phyloP scores from a whole-genome alignment of 1,140 invertebrate genomes.

The Venturia canescens region DNA sequence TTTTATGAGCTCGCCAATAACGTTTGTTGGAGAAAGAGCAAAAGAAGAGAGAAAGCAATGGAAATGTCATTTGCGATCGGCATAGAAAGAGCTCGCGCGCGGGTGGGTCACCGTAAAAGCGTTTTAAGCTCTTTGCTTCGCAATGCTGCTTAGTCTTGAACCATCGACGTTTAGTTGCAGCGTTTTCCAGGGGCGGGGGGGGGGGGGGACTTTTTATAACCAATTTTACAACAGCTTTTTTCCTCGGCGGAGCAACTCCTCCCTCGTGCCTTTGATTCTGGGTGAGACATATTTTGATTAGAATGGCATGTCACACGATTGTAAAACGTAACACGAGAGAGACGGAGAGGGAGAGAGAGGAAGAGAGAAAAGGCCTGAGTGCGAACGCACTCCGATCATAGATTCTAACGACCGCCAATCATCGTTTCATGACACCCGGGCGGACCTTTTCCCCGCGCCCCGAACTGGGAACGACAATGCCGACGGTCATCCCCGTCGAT shows the following conservation, averaged over 20 bases:
- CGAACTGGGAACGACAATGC: background rate
- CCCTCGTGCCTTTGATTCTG: background rate
- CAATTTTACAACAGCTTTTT: background rate
- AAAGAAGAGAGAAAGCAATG: too few relatives aligned
- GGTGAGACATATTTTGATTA: background rate
- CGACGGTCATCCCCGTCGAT: background rate
- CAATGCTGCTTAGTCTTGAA: too few relatives aligned
- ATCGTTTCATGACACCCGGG: slow-evolving; percentile 46
- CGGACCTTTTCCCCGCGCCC: background rate
- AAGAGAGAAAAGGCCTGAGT: background rate
- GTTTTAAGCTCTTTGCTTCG: too few relatives aligned
- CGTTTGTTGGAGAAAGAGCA: too few relatives aligned
- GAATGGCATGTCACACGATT: background rate
- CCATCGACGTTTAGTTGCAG: too few relatives aligned
- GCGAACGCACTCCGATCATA: slow-evolving; percentile 34
- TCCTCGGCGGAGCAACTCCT: background rate
- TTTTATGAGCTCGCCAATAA: too few relatives aligned
- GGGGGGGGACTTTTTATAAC: too few relatives aligned
- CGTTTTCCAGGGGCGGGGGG: too few relatives aligned
- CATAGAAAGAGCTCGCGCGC: too few relatives aligned
- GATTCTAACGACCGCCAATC: slow-evolving; percentile 35
- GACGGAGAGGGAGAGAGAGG: background rate
- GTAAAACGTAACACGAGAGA: background rate
- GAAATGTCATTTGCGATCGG: too few relatives aligned
- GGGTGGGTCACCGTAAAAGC: too few relatives aligned